Evolutionary conservation across 2,888 invertebrate genomes (phyloP), one percentile per base, ranked within the genome.

Genomic region (Conistra vaccinii): DNA sequence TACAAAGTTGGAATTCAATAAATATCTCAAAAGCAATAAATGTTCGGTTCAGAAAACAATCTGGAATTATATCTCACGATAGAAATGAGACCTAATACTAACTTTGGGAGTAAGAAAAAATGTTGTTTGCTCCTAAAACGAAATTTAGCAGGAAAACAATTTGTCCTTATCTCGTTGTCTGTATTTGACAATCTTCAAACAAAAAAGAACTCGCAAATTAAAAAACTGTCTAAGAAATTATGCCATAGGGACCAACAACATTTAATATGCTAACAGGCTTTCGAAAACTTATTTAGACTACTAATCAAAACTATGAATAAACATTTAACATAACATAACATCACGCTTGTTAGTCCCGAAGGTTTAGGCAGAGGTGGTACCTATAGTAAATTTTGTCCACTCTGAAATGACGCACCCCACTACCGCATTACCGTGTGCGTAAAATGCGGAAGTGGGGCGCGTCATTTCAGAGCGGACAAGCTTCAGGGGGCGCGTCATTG

Each of bases 1-100:
- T 42, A 66, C 61, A 66, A 42, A 81, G 60, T 20, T 32, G 60
- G 76, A 78, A 78, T 81, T 61, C 6, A 75, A 75, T 61, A 66
- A 66, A 75, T 55, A 61, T 32, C 26, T 14, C 39, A 32, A 74
- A 75, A 32, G 26, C 48, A 66, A 81, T 74, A 26, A 42, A 48
- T 20, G 12, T 48, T 32, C 32, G 26, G 26, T 51, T 66, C 66
- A 61, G 32, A 81, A 32, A 61, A 65, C 53, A 60, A 42, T 73
- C 17, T 26, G 23, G 1, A n/a, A n/a, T 60, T n/a, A 74, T 55
- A 71, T 63, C 5, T 23, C 32, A 32, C n/a, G 14, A 73, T 10
- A 80, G 7, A 74, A 29, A 70, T 73, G 29, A 55, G 7, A 75
- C 0, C 7, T 65, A 58, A n/a, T 26, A 32, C 60, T 23, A 39